Conservation (phyloP, 2,888 invertebrate genomes). For the Tetranychus piercei region DNA sequence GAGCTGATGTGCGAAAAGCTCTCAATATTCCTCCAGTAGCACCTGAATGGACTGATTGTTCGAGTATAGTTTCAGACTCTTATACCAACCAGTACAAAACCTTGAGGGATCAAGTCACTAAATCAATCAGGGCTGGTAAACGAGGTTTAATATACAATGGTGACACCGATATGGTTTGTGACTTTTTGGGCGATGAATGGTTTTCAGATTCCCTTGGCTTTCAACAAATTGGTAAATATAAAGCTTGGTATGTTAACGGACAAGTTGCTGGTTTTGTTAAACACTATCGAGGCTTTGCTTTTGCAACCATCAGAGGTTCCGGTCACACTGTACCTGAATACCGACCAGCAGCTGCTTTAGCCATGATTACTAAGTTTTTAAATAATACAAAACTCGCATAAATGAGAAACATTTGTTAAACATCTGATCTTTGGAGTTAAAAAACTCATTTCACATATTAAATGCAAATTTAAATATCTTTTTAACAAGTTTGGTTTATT, state of each 20-base stretch:
- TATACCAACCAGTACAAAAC: constrained; percentile 23
- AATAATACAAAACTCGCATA: no score
- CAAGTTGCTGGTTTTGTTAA: constrained; percentile 33
- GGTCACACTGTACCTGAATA: constrained; percentile 36
- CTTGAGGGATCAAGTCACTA: constrained; percentile 22
- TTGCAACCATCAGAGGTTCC: constrained; percentile 30
- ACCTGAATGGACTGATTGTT: constrained; percentile 25
- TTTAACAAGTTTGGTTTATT: no score
- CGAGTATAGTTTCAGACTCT: neutral
- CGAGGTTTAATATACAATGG: constrained; percentile 35
- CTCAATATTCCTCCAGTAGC: constrained; percentile 23
- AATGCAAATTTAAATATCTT: no score
- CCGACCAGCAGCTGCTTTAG: constrained; percentile 31
- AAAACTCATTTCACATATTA: no score
- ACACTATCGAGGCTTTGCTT: constrained; percentile 26
- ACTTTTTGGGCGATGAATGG: constrained; percentile 37
- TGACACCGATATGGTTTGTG: constrained; percentile 38
- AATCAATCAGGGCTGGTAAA: constrained; percentile 23
- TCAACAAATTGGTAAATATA: constrained; percentile 17
- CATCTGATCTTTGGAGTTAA: no score
- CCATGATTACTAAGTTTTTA: no score
- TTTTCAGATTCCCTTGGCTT: constrained; percentile 32
- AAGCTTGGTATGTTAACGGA: constrained; percentile 30
- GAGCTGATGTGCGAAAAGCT: constrained; percentile 24
- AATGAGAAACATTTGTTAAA: no score